phyloP scores from a whole-genome alignment of 2,797 vertebrate genomes.

The Cuniculus paca region DNA sequence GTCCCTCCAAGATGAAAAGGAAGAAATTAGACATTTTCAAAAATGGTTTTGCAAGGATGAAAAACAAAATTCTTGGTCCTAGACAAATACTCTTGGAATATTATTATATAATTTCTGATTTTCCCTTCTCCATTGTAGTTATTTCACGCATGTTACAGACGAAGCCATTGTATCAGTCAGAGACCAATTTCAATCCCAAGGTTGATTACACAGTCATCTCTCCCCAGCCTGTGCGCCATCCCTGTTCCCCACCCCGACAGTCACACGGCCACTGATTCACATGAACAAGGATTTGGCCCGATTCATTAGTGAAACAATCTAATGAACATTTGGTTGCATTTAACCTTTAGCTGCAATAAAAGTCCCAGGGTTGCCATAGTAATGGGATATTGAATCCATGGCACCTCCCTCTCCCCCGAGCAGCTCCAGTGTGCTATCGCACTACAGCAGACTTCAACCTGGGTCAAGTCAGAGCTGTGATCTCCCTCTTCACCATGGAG shows the following conservation, averaged over 20 bases:
- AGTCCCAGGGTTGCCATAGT: constrained; percentile 56
- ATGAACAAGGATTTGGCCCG: constrained; percentile 30
- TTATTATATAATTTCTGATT: constrained; percentile 68
- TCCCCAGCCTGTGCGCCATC: background rate
- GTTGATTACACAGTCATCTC: constrained; percentile 75
- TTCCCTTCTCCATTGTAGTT: constrained; percentile 69
- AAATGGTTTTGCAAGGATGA: constrained; percentile 60
- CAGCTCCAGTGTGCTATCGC: background rate
- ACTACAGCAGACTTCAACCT: background rate
- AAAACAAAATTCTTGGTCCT: constrained; percentile 13
- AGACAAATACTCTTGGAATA: constrained; percentile 63
- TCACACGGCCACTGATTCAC: constrained; percentile 59
- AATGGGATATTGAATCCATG: constrained; percentile 42
- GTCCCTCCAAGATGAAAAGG: constrained; percentile 6
- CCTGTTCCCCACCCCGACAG: constrained; percentile 2
- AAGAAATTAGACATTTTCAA: constrained; percentile 71
- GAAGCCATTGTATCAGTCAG: constrained; percentile 62
- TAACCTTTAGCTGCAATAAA: constrained; percentile 74
- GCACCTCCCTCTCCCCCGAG: background rate
- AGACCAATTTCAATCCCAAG: constrained; percentile 75
- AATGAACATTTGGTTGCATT: constrained; percentile 74
- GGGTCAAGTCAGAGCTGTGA: background rate
- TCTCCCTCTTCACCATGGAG: background rate
- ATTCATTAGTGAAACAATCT: constrained; percentile 69
- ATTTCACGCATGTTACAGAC: constrained; percentile 72